Conservation (phyloP, 2,113 vertebrate genomes). For the Elephantulus edwardii region DNA sequence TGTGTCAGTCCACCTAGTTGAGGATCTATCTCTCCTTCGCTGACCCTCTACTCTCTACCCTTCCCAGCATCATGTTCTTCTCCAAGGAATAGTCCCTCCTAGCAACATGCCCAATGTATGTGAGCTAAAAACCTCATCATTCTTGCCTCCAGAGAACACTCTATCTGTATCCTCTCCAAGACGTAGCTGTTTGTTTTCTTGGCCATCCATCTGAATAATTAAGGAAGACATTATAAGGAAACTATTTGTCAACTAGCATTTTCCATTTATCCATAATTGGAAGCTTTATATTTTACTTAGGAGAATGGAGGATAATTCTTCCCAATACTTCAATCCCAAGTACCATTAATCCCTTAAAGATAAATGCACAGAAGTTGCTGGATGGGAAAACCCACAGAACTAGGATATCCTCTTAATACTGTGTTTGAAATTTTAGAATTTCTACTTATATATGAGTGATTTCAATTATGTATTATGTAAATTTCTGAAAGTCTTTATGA, state of each 20-base stretch:
- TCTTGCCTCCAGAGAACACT: too few relatives aligned
- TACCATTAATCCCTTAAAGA: background rate
- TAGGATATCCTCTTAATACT: background rate
- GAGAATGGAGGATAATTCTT: too few relatives aligned
- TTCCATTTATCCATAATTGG: background rate
- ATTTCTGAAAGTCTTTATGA: background rate
- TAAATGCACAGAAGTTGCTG: rapidly evolving
- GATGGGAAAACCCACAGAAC: background rate
- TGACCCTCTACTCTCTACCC: too few relatives aligned
- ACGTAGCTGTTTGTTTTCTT: too few relatives aligned
- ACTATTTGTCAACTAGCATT: background rate
- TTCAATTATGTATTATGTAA: background rate
- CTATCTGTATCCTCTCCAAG: too few relatives aligned
- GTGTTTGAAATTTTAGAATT: background rate
- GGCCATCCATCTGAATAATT: background rate
- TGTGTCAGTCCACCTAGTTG: too few relatives aligned
- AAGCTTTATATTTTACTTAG: background rate
- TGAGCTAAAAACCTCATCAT: too few relatives aligned
- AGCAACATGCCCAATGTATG: too few relatives aligned
- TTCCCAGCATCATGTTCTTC: too few relatives aligned
- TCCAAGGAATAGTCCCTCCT: too few relatives aligned
- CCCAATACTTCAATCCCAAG: background rate
- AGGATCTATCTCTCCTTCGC: too few relatives aligned
- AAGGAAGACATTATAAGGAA: background rate
- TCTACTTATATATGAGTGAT: background rate